These are phyloP conservation scores for Gymnoscopelus microlampas DNA, from an alignment of 2,797 vertebrate species.

Conservation along the genomic window DNA sequence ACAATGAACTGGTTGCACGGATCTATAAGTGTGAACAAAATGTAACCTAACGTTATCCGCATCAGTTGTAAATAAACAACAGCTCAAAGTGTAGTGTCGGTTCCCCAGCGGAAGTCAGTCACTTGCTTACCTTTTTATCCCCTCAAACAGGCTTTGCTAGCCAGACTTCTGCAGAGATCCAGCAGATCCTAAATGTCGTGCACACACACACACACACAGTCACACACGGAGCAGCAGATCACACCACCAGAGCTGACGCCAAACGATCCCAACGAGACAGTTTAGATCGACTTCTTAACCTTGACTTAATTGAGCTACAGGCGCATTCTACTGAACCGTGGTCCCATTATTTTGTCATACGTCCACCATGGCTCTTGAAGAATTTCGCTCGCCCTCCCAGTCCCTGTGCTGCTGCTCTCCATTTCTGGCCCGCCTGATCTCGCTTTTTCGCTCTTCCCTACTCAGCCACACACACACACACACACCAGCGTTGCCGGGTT, in stretches of 20 bases:
- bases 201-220: conserved; percentile 35
- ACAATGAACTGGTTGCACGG: conserved; percentile 7
- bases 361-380: conserved; percentile 57
- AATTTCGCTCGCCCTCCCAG: conserved; percentile 57
- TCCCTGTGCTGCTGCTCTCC: conserved; percentile 60
- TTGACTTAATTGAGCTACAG: conserved; percentile 18
- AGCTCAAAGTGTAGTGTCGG: background rate
- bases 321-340: conserved; percentile 23
- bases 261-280: conserved; percentile 36
- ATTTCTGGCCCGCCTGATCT: conserved; percentile 70
- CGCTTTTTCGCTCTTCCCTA: conserved; percentile 60
- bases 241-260: conserved; percentile 13
- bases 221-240: conserved; percentile 19
- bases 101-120: conserved; percentile 47
- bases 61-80: conserved; percentile 26
- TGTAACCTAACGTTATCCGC: background rate
- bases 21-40: conserved; percentile 1
- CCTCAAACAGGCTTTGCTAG: conserved; percentile 58
- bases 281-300: conserved; percentile 36
- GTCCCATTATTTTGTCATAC: conserved; percentile 50
- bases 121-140: conserved; percentile 60
- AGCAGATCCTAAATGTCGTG: conserved; percentile 41
- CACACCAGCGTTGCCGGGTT: conserved; percentile 15
- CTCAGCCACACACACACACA: background rate
- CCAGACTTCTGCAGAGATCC: conserved; percentile 67